Evolutionary conservation across 2,797 vertebrate species (phyloP).

Genomic region (Harpagifer antarcticus): DNA sequence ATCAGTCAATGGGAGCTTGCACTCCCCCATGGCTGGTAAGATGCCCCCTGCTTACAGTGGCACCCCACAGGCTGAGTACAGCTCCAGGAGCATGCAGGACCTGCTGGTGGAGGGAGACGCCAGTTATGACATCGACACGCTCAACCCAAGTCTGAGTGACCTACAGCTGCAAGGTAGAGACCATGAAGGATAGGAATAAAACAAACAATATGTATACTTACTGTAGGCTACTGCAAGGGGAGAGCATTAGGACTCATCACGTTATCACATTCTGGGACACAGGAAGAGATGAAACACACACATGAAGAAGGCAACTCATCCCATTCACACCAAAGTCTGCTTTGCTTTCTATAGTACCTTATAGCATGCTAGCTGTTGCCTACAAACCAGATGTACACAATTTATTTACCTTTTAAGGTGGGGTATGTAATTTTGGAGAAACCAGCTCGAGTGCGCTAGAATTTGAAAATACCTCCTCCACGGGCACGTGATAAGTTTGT

Average conservation of each 20-base stretch:
- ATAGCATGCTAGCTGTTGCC: not conserved
- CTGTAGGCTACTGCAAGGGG: not conserved
- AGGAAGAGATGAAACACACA: not conserved
- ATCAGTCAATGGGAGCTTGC: conserved; percentile 80
- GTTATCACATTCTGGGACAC: not conserved
- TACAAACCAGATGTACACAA: not conserved
- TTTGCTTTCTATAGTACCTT: not conserved
- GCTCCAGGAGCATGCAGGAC: conserved; percentile 86
- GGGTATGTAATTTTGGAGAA: too few relatives aligned
- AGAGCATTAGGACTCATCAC: too few relatives aligned
- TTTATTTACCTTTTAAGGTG: too few relatives aligned
- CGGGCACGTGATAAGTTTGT: too few relatives aligned
- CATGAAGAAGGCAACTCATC: not conserved
- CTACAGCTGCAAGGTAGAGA: conserved; percentile 93
- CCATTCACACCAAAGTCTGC: not conserved
- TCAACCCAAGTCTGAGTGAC: conserved; percentile 95
- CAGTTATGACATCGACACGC: conserved; percentile 91
- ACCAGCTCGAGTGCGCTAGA: too few relatives aligned
- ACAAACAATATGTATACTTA: not conserved
- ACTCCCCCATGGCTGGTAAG: conserved; percentile 86
- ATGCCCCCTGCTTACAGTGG: conserved; percentile 82
- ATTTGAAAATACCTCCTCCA: too few relatives aligned
- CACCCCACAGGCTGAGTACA: conserved; percentile 81
- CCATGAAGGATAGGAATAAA: not conserved
- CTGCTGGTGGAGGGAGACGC: conserved; percentile 89